These are phyloP conservation scores for Calliphora vicina DNA, from an alignment of 1,140 invertebrate species.

Conservation along the genomic window DNA sequence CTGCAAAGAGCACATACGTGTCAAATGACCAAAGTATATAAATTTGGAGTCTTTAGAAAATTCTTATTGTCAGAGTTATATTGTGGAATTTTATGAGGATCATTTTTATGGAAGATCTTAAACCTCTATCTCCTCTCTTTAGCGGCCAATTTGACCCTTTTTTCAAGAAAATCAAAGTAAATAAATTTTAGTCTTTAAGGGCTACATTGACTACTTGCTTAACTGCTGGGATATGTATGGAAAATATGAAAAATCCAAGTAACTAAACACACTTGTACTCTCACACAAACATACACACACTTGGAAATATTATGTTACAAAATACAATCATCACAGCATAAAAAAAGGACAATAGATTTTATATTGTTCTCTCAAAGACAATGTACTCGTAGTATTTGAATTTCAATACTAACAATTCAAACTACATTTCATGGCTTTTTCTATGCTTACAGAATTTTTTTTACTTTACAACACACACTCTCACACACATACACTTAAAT, in stretches of 20 bases:
- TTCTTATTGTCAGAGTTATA: too few species aligned
- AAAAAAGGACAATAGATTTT: conserved; percentile 14
- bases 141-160: too few species aligned
- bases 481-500: neutral
- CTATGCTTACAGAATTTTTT: neutral
- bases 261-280: neutral
- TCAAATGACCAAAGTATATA: too few species aligned
- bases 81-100: too few species aligned
- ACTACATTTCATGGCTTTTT: neutral
- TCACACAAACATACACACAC: neutral
- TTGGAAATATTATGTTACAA: neutral
- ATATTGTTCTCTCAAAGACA: conserved; percentile 5
- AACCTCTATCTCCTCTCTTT: too few species aligned
- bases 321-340: neutral
- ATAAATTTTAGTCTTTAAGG: too few species aligned
- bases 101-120: too few species aligned
- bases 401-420: neutral
- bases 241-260: neutral
- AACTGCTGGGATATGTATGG: too few species aligned
- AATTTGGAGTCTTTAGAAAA: too few species aligned
- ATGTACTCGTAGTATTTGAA: neutral
- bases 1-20: too few species aligned
- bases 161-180: too few species aligned
- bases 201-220: too few species aligned
- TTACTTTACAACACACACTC: neutral